phyloP scores from a whole-genome alignment of 1,140 invertebrate species.

The Drosophila busckii region DNA sequence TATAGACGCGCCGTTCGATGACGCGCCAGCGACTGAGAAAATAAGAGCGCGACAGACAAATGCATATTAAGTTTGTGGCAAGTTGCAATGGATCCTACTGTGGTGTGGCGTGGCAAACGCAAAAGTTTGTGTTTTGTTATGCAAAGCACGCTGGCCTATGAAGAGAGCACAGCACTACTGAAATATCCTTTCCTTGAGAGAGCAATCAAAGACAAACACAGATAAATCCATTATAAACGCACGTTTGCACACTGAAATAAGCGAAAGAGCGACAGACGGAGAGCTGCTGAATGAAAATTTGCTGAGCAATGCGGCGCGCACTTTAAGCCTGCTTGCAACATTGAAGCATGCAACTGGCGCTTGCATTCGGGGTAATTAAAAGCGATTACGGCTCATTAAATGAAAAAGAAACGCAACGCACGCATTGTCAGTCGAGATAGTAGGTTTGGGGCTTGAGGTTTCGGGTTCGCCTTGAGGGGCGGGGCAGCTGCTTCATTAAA shows the following conservation, averaged over 20 bases:
- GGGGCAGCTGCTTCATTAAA: conserved; percentile 41
- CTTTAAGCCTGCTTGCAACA: conserved; percentile 14
- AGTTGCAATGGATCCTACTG: conserved; percentile 21
- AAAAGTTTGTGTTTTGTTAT: conserved; percentile 48
- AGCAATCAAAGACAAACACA: conserved; percentile 38
- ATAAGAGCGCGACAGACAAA: conserved; percentile 1
- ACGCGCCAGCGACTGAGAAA: not conserved
- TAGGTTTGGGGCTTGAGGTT: not conserved
- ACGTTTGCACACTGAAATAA: conserved; percentile 42
- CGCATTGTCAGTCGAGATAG: conserved; percentile 20
- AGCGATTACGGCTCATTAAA: conserved; percentile 51
- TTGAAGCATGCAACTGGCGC: conserved; percentile 13
- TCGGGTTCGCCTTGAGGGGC: conserved; percentile 12
- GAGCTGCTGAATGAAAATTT: not conserved
- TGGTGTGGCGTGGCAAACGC: not conserved
- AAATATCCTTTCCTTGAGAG: conserved; percentile 25
- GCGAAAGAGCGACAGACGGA: not conserved
- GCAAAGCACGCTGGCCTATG: conserved; percentile 42
- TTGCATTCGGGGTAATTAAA: conserved; percentile 37
- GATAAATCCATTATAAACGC: conserved; percentile 52
- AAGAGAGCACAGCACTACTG: conserved; percentile 7
- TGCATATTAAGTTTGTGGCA: conserved; percentile 45
- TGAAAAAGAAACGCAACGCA: conserved; percentile 45
- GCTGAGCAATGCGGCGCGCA: conserved; percentile 1
- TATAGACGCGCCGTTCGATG: conserved; percentile 19